phyloP scores from a whole-genome alignment of 2,113 vertebrate genomes.

The Cricetomys ansorgei region DNA sequence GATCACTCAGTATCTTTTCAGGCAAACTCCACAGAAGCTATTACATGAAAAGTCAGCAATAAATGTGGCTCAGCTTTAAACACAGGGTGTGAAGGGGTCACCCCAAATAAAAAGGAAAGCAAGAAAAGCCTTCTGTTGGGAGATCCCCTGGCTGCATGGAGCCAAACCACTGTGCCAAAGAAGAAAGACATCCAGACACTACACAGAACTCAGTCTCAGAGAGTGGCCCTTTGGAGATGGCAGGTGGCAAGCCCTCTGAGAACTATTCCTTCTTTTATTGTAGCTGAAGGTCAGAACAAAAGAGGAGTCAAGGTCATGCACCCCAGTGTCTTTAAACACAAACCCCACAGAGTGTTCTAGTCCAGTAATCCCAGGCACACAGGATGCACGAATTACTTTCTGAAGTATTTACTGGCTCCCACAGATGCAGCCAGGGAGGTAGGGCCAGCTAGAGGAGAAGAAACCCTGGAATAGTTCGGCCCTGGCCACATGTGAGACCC shows the following conservation, averaged over 20 bases:
- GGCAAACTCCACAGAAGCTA: neutral
- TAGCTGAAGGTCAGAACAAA: neutral
- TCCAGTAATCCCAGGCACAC: neutral
- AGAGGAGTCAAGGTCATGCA: neutral
- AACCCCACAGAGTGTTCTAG: neutral
- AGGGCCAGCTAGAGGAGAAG: neutral
- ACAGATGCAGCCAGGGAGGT: neutral
- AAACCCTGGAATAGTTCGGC: neutral
- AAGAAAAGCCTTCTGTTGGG: conserved; percentile 1
- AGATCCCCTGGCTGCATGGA: neutral
- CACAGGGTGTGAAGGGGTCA: neutral
- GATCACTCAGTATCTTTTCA: neutral
- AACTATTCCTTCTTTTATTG: neutral
- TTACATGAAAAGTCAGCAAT: neutral
- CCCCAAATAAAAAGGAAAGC: conserved; percentile 33
- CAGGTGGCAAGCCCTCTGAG: neutral
- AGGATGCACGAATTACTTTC: neutral
- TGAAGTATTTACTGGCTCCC: accelerated
- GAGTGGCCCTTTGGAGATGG: neutral
- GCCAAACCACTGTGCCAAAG: neutral
- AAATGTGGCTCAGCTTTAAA: neutral
- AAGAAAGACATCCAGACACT: neutral
- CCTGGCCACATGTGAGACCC: accelerated
- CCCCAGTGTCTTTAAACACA: neutral
- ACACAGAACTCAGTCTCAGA: neutral